A percentile compares a stretch with the other conserved stretches of the same genome.
phyloP scores from a whole-genome alignment of 2,797 vertebrate species.

The Choloepus didactylus region DNA sequence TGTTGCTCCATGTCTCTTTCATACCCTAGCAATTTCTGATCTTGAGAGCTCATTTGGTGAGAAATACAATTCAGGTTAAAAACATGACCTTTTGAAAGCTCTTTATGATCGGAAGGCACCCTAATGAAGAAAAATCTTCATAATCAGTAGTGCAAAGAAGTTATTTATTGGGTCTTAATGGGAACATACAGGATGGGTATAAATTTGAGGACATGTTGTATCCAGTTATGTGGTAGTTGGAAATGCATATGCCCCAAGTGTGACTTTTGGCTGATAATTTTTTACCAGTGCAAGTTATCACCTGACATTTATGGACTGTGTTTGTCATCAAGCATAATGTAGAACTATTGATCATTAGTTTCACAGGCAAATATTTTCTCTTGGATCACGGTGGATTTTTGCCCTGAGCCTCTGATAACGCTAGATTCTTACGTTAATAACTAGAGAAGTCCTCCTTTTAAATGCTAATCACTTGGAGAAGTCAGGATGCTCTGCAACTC shows the following conservation, averaged over 20 bases:
- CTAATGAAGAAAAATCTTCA: slow-evolving; percentile 65
- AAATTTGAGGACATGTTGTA: slow-evolving; percentile 80
- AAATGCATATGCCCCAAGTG: slow-evolving; percentile 57
- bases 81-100: slow-evolving; percentile 64
- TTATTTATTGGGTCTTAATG: slow-evolving; percentile 80
- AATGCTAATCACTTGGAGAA: slow-evolving; percentile 76
- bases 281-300: slow-evolving; percentile 80
- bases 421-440: slow-evolving; percentile 81
- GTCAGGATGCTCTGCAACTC: slow-evolving; percentile 66
- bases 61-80: slow-evolving; percentile 69
- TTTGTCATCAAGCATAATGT: slow-evolving; percentile 83
- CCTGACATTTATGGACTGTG: slow-evolving; percentile 83
- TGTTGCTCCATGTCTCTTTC: neutral
- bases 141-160: slow-evolving; percentile 54
- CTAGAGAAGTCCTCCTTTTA: slow-evolving; percentile 79
- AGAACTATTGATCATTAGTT: slow-evolving; percentile 79
- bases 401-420: slow-evolving; percentile 69
- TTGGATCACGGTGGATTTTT: slow-evolving; percentile 70
- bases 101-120: slow-evolving; percentile 5
- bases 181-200: slow-evolving; percentile 68
- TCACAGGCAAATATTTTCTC: slow-evolving; percentile 76
- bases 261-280: slow-evolving; percentile 84
- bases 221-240: slow-evolving; percentile 72
- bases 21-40: slow-evolving; percentile 44
- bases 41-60: slow-evolving; percentile 34